Conservation (phyloP, 2,797 vertebrate species). For the Aldrovandia affinis region DNA sequence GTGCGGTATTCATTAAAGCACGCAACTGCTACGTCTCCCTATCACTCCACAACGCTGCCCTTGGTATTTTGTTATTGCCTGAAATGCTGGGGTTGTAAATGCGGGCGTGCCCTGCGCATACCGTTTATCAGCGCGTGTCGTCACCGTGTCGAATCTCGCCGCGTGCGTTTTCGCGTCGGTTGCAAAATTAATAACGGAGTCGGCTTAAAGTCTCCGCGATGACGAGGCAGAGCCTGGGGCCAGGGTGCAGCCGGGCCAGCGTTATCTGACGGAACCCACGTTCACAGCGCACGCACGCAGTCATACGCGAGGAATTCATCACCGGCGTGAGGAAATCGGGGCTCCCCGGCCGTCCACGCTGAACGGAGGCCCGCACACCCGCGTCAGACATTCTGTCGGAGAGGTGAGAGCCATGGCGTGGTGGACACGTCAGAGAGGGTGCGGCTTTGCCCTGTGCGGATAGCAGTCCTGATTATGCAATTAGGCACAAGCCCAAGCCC, state of each 20-base stretch:
- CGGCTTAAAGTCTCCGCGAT: background rate
- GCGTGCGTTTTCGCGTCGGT: background rate
- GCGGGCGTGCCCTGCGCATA: background rate
- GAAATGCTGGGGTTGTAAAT: background rate
- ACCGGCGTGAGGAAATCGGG: background rate
- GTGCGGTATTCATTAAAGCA: background rate
- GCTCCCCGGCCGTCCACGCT: background rate
- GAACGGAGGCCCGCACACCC: background rate
- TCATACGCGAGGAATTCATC: background rate
- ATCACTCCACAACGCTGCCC: background rate
- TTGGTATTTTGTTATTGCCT: background rate
- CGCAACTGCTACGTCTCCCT: background rate
- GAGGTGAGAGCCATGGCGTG: constrained; percentile 17
- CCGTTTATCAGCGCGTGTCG: background rate
- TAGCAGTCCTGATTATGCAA: background rate
- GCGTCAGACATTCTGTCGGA: background rate
- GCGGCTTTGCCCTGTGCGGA: background rate
- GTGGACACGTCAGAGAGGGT: background rate
- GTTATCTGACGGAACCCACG: too few species aligned
- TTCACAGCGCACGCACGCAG: background rate
- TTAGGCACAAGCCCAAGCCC: constrained; percentile 2
- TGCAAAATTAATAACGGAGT: background rate
- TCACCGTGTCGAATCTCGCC: background rate
- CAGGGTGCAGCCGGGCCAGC: background rate
- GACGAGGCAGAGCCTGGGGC: background rate